Percentiles rank a stretch among this genome's conserved stretches.
Conservation (phyloP, 2,113 vertebrate species). For the Upupa epops region DNA sequence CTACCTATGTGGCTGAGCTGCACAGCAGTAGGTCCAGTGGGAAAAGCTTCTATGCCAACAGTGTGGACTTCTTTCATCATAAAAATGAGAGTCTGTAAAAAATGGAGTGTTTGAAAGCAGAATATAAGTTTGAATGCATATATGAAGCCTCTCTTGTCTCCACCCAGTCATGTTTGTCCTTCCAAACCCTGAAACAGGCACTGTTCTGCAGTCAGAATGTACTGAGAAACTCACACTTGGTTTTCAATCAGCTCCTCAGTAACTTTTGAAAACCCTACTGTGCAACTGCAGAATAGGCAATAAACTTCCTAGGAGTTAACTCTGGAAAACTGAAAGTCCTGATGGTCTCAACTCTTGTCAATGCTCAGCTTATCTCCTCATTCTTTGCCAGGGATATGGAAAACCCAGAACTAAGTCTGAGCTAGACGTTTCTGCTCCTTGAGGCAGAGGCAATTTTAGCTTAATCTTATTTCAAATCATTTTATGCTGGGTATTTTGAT, state of each 20-base stretch:
- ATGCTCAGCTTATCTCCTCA: neutral
- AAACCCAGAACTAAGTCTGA: neutral
- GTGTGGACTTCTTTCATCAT: neutral
- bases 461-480: neutral
- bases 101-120: neutral
- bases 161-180: neutral
- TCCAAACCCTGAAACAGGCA: neutral
- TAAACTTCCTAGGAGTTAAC: neutral
- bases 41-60: neutral
- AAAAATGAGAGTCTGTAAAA: neutral
- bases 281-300: neutral
- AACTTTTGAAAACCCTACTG: neutral
- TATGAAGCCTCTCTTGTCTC: neutral
- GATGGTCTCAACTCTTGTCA: neutral
- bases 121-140: neutral
- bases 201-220: neutral
- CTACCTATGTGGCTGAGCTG: neutral
- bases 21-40: neutral
- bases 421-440: neutral
- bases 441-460: neutral
- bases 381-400: neutral
- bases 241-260: neutral
- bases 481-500: neutral
- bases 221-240: neutral
- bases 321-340: neutral